phyloP scores from a whole-genome alignment of 2,113 vertebrate genomes.

The Lamprotornis superbus region DNA sequence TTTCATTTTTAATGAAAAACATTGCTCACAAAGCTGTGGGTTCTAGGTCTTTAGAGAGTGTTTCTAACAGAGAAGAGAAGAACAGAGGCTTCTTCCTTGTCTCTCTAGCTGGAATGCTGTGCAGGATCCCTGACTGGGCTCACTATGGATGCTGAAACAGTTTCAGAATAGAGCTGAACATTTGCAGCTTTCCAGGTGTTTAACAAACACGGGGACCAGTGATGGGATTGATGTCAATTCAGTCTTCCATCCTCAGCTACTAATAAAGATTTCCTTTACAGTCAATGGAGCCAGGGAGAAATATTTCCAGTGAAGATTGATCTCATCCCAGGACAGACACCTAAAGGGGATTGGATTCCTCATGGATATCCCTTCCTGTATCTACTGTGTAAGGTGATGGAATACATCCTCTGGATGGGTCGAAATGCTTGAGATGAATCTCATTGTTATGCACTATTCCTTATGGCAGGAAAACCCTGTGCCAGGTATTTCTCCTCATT shows the following conservation, averaged over 20 bases:
- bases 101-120: too few species aligned
- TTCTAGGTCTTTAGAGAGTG: background rate
- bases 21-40: background rate
- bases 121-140: background rate
- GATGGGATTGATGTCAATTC: background rate
- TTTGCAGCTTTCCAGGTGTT: background rate
- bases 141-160: background rate
- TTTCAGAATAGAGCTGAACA: background rate
- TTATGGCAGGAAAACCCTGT: background rate
- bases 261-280: background rate
- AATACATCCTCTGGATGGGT: background rate
- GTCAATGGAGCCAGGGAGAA: background rate
- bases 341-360: background rate
- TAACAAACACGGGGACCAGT: background rate
- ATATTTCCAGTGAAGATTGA: background rate
- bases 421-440: background rate
- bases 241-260: background rate
- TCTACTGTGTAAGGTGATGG: background rate
- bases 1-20: background rate
- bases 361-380: background rate
- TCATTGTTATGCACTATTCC: background rate
- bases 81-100: background rate
- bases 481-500: background rate
- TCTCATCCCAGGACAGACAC: background rate
- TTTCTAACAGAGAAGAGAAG: background rate